Conservation (phyloP, 2,797 vertebrate species). For the Leptatherina wallacei region DNA sequence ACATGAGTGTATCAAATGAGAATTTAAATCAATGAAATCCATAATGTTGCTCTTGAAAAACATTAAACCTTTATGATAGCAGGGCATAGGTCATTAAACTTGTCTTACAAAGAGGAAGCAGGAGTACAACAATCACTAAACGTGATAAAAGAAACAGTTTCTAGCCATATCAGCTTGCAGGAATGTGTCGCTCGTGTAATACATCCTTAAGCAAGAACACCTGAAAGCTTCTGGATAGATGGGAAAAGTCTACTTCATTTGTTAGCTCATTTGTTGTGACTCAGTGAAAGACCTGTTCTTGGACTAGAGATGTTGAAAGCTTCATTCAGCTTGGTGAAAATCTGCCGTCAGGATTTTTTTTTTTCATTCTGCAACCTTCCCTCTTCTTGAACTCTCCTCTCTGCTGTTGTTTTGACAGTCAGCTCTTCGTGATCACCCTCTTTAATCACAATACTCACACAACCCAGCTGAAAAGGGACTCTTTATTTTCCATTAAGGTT, state of each 20-base stretch:
- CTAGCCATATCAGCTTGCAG: neutral
- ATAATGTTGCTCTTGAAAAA: neutral
- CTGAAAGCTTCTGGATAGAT: neutral
- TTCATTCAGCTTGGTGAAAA: constrained; percentile 44
- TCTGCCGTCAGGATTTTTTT: constrained; percentile 69
- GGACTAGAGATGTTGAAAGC: constrained; percentile 34
- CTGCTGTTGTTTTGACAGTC: constrained; percentile 33
- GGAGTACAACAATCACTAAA: neutral
- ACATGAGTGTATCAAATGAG: neutral
- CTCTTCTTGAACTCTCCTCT: constrained; percentile 29
- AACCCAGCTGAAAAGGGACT: constrained; percentile 23
- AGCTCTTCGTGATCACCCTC: constrained; percentile 21
- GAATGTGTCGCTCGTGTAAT: neutral
- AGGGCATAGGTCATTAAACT: no score
- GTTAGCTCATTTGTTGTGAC: constrained; percentile 22
- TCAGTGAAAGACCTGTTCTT: constrained; percentile 23
- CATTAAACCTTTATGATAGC: neutral
- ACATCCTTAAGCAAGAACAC: constrained; percentile 13
- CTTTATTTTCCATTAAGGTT: constrained; percentile 14
- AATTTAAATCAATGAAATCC: neutral
- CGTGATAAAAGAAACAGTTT: constrained; percentile 7
- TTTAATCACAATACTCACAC: constrained; percentile 53
- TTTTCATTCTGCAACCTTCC: constrained; percentile 46
- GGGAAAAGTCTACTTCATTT: constrained; percentile 6
- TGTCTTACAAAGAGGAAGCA: neutral